Evolutionary conservation across 2,113 vertebrate species (phyloP).

Genomic region (Semnornis frantzii): DNA sequence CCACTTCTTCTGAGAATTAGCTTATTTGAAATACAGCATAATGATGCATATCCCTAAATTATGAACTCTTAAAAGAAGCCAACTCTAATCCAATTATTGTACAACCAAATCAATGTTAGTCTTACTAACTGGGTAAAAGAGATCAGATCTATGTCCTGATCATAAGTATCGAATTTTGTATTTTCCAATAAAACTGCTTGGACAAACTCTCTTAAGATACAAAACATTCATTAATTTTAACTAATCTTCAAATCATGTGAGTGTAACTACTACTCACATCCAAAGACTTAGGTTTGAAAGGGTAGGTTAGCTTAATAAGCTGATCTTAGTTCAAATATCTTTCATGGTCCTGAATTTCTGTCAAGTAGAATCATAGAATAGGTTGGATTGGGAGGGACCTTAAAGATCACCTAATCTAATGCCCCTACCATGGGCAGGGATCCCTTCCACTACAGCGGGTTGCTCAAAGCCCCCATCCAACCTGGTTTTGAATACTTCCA

Average conservation of each 20-base stretch:
- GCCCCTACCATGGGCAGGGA: neutral
- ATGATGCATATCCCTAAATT: neutral
- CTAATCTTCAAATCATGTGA: neutral
- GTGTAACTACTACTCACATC: neutral
- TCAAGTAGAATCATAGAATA: neutral
- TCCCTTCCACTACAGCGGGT: neutral
- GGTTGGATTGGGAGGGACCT: neutral
- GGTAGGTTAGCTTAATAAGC: neutral
- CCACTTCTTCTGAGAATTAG: neutral
- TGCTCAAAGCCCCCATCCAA: neutral
- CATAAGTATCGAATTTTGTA: neutral
- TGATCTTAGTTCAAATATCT: neutral
- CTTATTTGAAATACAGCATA: neutral
- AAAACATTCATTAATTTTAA: neutral
- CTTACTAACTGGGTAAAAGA: neutral
- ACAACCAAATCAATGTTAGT: neutral
- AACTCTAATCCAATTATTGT: neutral
- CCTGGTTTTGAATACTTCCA: neutral
- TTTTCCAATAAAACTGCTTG: neutral
- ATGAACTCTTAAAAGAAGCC: neutral
- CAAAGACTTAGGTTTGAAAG: neutral
- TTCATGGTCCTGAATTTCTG: neutral
- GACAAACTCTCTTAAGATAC: neutral
- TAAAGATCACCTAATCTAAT: neutral
- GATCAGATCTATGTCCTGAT: neutral